phyloP scores from a whole-genome alignment of 1,140 invertebrate species.

The Tetramorium simillimum region DNA sequence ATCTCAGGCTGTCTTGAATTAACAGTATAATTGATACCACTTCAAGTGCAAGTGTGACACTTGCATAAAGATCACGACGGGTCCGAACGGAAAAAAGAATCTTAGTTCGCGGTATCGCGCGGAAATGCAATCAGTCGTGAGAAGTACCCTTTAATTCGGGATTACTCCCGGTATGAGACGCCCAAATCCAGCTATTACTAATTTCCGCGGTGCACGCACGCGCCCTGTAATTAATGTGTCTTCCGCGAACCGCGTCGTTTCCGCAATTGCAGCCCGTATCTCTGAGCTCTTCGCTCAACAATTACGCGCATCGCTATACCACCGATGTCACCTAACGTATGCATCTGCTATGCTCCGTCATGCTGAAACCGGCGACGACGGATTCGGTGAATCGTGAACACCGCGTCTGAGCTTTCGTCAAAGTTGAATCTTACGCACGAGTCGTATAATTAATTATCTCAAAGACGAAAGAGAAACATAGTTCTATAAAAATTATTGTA shows the following conservation, averaged over 20 bases:
- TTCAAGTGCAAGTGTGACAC: neutral
- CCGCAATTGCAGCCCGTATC: constrained; percentile 30
- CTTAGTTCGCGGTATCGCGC: neutral
- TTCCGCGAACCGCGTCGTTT: constrained; percentile 29
- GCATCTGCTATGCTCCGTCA: neutral
- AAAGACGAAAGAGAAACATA: neutral
- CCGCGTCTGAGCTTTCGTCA: neutral
- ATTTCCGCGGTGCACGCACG: constrained; percentile 41
- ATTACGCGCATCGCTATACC: neutral
- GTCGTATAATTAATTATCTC: neutral
- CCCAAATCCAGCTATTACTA: constrained; percentile 20
- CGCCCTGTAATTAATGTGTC: constrained; percentile 40
- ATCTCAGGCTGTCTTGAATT: neutral
- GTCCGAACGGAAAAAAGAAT: constrained; percentile 19
- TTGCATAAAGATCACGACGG: neutral
- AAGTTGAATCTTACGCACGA: neutral
- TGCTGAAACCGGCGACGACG: neutral
- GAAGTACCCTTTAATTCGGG: constrained; percentile 10
- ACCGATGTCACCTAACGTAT: neutral
- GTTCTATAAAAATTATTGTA: neutral
- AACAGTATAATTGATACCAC: neutral
- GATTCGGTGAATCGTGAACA: neutral
- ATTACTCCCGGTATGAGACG: constrained; percentile 10
- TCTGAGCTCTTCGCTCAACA: neutral
- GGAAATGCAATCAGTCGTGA: constrained; percentile 49